Evolutionary conservation across 2,888 invertebrate species (phyloP).

Genomic region (Meiosimyza platycephala): DNA sequence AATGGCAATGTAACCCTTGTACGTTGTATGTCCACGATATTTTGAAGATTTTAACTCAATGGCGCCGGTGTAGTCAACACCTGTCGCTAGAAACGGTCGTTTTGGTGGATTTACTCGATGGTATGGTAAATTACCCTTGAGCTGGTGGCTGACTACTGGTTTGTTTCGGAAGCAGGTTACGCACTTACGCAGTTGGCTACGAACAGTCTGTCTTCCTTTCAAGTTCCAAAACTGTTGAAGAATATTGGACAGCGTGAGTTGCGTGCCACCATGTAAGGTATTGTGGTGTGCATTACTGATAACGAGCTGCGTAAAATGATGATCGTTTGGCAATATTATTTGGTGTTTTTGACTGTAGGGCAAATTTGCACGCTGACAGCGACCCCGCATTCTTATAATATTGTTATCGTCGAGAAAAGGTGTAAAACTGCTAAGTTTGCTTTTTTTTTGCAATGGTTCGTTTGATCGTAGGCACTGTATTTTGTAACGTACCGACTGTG

Average conservation of each 20-base stretch:
- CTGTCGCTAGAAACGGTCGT: slow-evolving; percentile 35
- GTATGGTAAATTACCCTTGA: slow-evolving; percentile 38
- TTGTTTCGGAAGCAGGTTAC: slow-evolving; percentile 36
- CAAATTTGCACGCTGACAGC: slow-evolving; percentile 2
- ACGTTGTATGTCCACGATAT: slow-evolving; percentile 32
- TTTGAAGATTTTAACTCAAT: slow-evolving; percentile 33
- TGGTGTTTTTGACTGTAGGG: slow-evolving; percentile 26
- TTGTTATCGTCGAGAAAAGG: too few relatives aligned
- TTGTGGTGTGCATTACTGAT: too few relatives aligned
- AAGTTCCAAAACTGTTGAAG: slow-evolving; percentile 9
- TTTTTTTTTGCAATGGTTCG: too few relatives aligned
- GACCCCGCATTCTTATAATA: too few relatives aligned
- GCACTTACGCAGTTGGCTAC: slow-evolving; percentile 11
- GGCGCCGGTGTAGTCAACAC: slow-evolving; percentile 36
- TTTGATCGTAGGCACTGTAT: too few relatives aligned
- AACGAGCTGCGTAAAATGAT: slow-evolving; percentile 26
- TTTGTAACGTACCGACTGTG: too few relatives aligned
- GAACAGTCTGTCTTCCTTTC: neutral
- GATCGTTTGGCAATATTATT: slow-evolving; percentile 23
- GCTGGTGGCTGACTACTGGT: slow-evolving; percentile 29
- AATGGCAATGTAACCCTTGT: too few relatives aligned
- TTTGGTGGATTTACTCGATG: slow-evolving; percentile 32
- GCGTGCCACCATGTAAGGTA: slow-evolving; percentile 29
- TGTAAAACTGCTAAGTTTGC: too few relatives aligned
- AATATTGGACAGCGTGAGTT: slow-evolving; percentile 24